Base-by-base conservation (phyloP, 2,797 vertebrate species). In the Otolemur crassicaudatus region DNA sequence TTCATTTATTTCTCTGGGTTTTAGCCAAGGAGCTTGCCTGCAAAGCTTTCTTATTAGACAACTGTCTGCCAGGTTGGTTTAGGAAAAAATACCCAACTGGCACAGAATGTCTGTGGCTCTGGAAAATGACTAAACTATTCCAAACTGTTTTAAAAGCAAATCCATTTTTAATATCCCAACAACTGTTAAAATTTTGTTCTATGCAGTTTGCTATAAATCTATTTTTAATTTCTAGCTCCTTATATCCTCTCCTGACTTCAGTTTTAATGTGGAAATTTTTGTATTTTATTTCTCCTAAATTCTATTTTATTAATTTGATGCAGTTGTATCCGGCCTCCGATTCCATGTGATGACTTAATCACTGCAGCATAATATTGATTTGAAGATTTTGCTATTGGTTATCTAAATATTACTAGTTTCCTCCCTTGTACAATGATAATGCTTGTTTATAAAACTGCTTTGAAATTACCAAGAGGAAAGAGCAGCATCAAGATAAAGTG, bases 371-470 rank as follows among this genome's bases (percentile, higher is more conserved):
- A 73, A 43, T 49, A 94, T 34, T 43, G 87, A 93, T 67, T 91
- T 82, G 67, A 76, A 79, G 80, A 88, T 79, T 97, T 95, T 87
- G 94, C 61, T 91, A 85, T 94, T 91, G 81, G 63, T 95, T 92
- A 96, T 86, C 95, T 95, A 90, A 96, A 96, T 94, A 82, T 95
- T 85, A 76, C 94, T 83, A 85, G 63, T 80, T 96, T 97, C 84
- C 96, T 96, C 82, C 85, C 84, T 82, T 37, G 20, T 80, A 94
- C 96, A 96, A 96, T 93, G 91, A 97, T 90, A 93, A 85, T 19
- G 61, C 91, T 97, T 97, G 93, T 97, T 96, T 98, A 92, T 94
- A 97, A 97, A 98, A 87, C 86, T 58, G 83, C 97, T 96, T 94
- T 97, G 96, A 97, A 97, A 97, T 97, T 63, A 90, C 69, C 87